Base-by-base conservation (phyloP, 2,888 invertebrate species). In the Platycheirus albimanus region DNA sequence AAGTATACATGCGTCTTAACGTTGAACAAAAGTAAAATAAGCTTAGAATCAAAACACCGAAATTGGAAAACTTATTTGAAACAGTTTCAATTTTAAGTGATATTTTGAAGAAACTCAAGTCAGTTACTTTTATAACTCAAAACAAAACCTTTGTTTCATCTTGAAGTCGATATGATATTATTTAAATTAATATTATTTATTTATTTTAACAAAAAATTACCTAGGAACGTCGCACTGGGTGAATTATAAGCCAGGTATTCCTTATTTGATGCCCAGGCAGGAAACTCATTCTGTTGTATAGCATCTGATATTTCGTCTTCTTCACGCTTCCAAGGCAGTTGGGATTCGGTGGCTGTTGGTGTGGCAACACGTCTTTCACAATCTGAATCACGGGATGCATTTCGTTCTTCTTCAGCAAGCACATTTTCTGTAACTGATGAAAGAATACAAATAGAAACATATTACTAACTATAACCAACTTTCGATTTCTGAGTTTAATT, bases 201-300 rank as follows among this genome's bases (percentile, higher is more conserved):
- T n/a, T n/a, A n/a, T n/a, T n/a, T n/a, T n/a, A n/a, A 30, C 7
- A 71, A 45, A 30, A 61, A 61, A 70, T 92, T 93, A 96, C 97
- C 97, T 92, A 97, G 92, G 92, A 97, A 97, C 71, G 97, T 97
- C 61, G 96, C 96, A 8, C 97, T 97, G 2, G 97, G 97, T 63
- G 97, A 97, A 89, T 95, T 96, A 89, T 97, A 97, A 11, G 96
- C 96, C 87, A 97, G 92, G 89, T 98, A 98, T 88, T 98, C 97
- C 89, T 97, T 97, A 90, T 98, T 98, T 36, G 97, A 96, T 49
- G 97, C 97, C 98, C 98, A 98, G 11, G 97, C 95, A 10, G 98
- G 98, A 89, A 98, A 98, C 90, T 98, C 98, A 47, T 95, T 95
- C 89, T 96, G 96, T 87, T 95, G 94, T 63, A 95, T 91, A 86